A percentile compares a stretch with the other conserved stretches of the same genome.
These are phyloP conservation scores for Sussaba pulchella DNA, from an alignment of 2,888 invertebrate species.

Conservation along the genomic window DNA sequence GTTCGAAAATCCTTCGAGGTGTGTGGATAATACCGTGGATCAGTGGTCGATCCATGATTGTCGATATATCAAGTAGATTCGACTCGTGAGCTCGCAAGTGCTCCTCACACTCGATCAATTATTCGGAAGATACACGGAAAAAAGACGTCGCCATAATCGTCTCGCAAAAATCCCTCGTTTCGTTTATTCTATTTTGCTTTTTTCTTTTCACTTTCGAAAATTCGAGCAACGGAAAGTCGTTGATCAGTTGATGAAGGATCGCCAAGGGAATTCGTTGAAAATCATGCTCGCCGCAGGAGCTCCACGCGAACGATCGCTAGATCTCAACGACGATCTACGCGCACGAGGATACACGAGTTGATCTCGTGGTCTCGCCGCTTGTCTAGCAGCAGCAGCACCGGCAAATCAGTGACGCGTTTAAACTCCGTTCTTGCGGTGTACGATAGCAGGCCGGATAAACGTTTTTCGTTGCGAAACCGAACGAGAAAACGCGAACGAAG, in stretches of 20 bases:
- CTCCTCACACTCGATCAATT: background rate
- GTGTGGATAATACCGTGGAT: background rate
- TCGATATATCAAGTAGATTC: conserved; percentile 10
- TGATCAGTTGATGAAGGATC: background rate
- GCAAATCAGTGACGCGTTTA: too few species aligned
- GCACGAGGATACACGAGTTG: conserved; percentile 43
- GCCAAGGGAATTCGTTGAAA: background rate
- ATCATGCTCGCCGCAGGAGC: conserved; percentile 25
- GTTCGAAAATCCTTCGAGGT: background rate
- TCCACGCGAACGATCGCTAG: conserved; percentile 58
- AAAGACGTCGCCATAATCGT: too few species aligned
- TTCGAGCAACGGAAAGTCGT: too few species aligned
- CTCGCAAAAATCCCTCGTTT: too few species aligned
- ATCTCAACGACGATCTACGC: conserved; percentile 54
- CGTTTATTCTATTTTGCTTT: too few species aligned
- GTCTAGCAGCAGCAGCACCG: conserved; percentile 30
- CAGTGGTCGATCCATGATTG: background rate
- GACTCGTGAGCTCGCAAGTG: background rate
- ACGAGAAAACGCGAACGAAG: background rate
- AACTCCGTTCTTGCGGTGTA: too few species aligned
- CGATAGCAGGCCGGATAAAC: too few species aligned
- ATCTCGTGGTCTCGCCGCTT: conserved; percentile 29
- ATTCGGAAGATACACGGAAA: too few species aligned
- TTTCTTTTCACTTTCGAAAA: too few species aligned
- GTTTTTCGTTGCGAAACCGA: too few species aligned